Base-by-base conservation (phyloP, 2,888 invertebrate species). In the Nasonia oneida region DNA sequence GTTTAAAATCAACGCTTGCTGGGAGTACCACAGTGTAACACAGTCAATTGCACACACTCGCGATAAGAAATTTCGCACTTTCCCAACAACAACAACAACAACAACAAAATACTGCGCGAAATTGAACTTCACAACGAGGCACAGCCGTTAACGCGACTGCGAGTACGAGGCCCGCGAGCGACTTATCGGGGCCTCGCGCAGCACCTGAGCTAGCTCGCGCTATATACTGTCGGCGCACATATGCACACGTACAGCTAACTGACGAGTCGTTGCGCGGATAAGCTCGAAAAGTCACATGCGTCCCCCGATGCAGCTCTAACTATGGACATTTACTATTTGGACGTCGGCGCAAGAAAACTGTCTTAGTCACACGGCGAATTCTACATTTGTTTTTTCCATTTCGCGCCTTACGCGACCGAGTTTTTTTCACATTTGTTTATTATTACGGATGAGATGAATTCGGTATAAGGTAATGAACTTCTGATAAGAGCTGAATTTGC, bases 101-200 rank as follows among this genome's bases (percentile, higher is more conserved):
- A 18, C n/a, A 61, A n/a, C 23, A 61, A 61, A 61, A n/a, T 15
- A 29, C 67, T 67, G 23, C 61, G 61, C 14, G 23, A 23, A 39
- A n/a, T 23, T 47, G 73, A n/a, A 73, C 23, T 42, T 23, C 8
- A 71, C 39, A 39, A 23, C 47, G 4, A 18, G 73, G 29, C 67
- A 23, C 42, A 39, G 10, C 23, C 39, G 73, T 73, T 42, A 73
- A n/a, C 18, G n/a, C 42, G n/a, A 23, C 57, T 61, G n/a, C n/a
- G 15, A 53, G 10, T 61, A 23, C 42, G 73, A 73, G 42, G 73
- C 39, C 73, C 73, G 73, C 73, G 3, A 61, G 15, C 47, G 73
- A 73, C 73, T 73, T 73, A 73, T 73, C 73, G 73, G 47, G 47
- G 47, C 3, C 47, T 47, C 67, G 67, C 67, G 67, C 33, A n/a